Evolutionary conservation across 2,888 invertebrate species (phyloP), one percentile per base, ranked within the genome.

Genomic region (Noctuana brunneofusca): DNA sequence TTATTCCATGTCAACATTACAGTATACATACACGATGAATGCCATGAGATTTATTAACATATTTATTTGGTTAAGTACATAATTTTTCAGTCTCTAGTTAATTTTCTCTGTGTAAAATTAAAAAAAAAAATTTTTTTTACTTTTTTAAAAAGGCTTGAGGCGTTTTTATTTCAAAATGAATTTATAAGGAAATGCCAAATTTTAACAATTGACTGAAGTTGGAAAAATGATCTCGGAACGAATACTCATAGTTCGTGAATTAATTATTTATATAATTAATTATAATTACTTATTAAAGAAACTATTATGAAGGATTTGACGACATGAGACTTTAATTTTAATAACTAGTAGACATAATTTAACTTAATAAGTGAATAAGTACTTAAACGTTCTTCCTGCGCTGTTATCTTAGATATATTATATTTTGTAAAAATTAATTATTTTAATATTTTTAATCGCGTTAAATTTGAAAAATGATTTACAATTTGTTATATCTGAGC

Each of bases 251-350:
- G 18, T 32, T 27, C 46, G 48, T 62, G 27, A 38, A 60, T 58
- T 58, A 38, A 50, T 59, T 58, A 58, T 58, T 27, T 32, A 6
- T 58, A 43, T 50, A 9, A 27, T 62, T 66, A 59, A 53, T 27
- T 9, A 63, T 62, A 58, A 52, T 64, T 59, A 48, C 59, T 55
- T 46, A 64, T 57, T 50, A 53, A 49, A 27, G 22, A 59, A 64
- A 38, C 38, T 38, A 14, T 59, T 46, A 64, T 60, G 58, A 74
- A 68, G 75, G 75, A 76, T 75, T 76, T 76, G 69, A 66, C 63
- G 67, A 67, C 65, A 64, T 52, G 67, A 70, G 69, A 70, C 67
- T 70, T 53, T 41, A 14, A 53, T 54, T 53, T 53, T 66, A 69
- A 65, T 66, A 56, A 58, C 54, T 66, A 63, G 55, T 70, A 64